Percentiles rank a stretch among this genome's conserved stretches.
phyloP scores from a whole-genome alignment of 2,888 invertebrate species.

The Anagyrus pseudococci region DNA sequence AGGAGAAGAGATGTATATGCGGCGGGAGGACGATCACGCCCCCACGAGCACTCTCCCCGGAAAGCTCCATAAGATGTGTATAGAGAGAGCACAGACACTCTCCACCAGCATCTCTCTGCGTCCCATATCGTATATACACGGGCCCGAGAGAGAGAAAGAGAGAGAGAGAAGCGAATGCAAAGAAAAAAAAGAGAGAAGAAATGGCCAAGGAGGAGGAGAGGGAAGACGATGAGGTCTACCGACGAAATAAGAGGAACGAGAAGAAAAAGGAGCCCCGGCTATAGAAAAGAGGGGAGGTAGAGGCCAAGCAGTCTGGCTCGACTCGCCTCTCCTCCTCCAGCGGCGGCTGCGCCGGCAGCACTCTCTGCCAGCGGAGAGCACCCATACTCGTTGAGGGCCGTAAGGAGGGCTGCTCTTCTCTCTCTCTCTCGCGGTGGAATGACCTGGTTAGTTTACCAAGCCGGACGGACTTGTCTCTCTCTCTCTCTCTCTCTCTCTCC shows the following conservation, averaged over 20 bases:
- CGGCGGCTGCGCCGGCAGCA: neutral
- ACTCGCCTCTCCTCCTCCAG: constrained; percentile 19
- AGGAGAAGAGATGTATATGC: no score
- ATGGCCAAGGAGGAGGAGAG: neutral
- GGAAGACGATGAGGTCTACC: neutral
- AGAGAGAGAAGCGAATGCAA: neutral
- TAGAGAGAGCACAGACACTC: neutral
- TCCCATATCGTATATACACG: no score
- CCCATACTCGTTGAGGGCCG: no score
- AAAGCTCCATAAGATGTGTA: no score
- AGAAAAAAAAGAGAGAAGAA: constrained; percentile 8
- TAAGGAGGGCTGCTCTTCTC: neutral
- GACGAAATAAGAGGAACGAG: constrained; percentile 1
- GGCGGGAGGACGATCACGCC: no score
- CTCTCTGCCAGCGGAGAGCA: no score
- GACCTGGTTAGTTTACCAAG: constrained; percentile 37
- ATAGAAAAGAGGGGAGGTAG: constrained; percentile 7
- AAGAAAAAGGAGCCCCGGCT: constrained; percentile 13
- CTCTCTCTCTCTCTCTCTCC: constrained; percentile 3
- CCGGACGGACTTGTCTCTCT: constrained; percentile 12
- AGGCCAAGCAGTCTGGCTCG: constrained; percentile 39
- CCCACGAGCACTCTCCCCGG: neutral
- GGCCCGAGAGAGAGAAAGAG: neutral
- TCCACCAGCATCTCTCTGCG: no score
- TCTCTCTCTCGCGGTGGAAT: constrained; percentile 34